Evolutionary conservation across 2,888 invertebrate genomes (phyloP).

Genomic region (Pomacea canaliculata): DNA sequence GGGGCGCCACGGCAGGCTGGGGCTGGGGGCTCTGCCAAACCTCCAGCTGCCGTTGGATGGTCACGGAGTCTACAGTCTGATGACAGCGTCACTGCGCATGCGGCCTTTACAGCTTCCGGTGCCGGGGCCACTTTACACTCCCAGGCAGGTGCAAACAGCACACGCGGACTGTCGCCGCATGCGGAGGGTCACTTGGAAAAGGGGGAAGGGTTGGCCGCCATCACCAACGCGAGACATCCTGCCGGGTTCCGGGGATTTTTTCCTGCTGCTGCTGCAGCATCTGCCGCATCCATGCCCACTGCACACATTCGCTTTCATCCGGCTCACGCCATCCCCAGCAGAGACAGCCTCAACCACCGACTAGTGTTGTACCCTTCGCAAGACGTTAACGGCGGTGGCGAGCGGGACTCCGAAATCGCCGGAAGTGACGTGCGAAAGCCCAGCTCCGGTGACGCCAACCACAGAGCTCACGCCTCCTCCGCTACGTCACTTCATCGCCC

Average conservation of each 20-base stretch:
- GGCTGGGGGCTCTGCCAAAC: conserved; percentile 6
- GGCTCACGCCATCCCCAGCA: too few relatives aligned
- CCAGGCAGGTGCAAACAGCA: neutral
- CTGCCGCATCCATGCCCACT: too few relatives aligned
- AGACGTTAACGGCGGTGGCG: too few relatives aligned
- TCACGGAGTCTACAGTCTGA: neutral
- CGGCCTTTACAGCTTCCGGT: neutral
- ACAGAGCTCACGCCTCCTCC: too few relatives aligned
- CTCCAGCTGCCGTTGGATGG: neutral
- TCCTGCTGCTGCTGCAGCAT: neutral
- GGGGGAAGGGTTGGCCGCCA: too few relatives aligned
- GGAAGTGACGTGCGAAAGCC: too few relatives aligned
- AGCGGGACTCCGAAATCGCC: too few relatives aligned
- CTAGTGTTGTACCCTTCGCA: too few relatives aligned
- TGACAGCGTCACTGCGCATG: neutral
- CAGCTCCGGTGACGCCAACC: too few relatives aligned
- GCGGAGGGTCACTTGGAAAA: neutral
- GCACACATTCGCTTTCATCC: too few relatives aligned
- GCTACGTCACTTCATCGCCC: neutral
- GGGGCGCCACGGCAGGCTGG: conserved; percentile 9
- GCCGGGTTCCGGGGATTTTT: neutral
- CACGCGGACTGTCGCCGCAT: neutral
- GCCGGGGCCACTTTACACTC: neutral
- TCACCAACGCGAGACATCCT: neutral
- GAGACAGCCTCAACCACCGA: too few relatives aligned